Evolutionary conservation across 1,140 invertebrate species (phyloP), one percentile per base, ranked within the genome.

Genomic region (Druon quercuslanigerum): DNA sequence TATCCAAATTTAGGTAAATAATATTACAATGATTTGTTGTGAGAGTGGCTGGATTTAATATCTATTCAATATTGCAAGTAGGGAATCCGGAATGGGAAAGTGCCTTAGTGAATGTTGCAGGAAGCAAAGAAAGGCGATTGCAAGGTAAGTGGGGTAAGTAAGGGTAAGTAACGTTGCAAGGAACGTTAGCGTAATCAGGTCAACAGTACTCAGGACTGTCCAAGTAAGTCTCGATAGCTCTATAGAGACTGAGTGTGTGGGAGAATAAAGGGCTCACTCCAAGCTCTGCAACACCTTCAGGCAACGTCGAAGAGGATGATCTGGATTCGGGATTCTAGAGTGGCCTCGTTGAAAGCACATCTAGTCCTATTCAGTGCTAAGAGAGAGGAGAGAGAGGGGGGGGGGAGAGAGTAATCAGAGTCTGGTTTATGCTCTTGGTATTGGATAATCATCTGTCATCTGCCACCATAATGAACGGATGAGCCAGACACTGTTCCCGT

Each of bases 371-470:
- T 66, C 60, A 66, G 40, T 46, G 40, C 20, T 33, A 7, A 4
- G 25, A 33, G 25, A 33, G 25, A 33, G 25, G 25, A 33, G 25
- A 33, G 25, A 33, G 25, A 33, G 25, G 5, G 6, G 16, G 13
- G 5, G 16, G 12, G 8, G 25, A 33, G 25, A 66, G 25, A n/a
- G 20, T 66, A 66, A 66, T 66, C 60, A 66, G 60, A 66, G 60
- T 40, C 60, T 40, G 16, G 60, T 66, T 40, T 66, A 40, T 40
- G 33, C 60, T 40, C n/a, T 16, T 46, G 9, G 60, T 66, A 66
- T 66, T 40, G 60, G 60, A 66, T 66, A 66, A 66, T 66, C 60
- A 66, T 66, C 60, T 33, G 60, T 66, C 60, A 66, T 66, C 60
- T 66, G 60, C 60, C 60, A 66, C 13, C 6, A 33, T 66, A 66